Base-by-base conservation (phyloP, 2,113 vertebrate genomes). In the Psittacus erithacus region DNA sequence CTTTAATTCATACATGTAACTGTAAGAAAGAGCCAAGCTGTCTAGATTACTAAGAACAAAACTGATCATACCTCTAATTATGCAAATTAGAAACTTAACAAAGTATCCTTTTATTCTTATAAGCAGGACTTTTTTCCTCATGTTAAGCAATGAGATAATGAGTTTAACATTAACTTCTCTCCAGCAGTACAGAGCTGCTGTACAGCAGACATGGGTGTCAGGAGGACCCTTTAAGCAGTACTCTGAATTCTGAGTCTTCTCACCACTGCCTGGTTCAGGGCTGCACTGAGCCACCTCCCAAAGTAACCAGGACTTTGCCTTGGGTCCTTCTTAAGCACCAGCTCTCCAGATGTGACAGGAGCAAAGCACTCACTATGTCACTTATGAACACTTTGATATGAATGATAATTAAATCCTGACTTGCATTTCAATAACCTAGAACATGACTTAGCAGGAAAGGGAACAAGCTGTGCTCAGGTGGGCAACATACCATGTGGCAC, bases 231-330 rank as follows among this genome's bases (percentile, higher is more conserved):
- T 11, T 13, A 28, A 71, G 57, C 44, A 74, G 17, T 43, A 6
- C 7, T 20, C 20, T 9, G 9, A 31, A 19, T 25, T 22, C 46
- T 31, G n/a, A 12, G 4, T 57, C 75, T 52, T n/a, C 17, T n/a
- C 11, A 9, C 6, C 10, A 25, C 31, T 78, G 10, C 10, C 2
- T 41, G n/a, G 22, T 10, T 59, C 0, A 0, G 33, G 7, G 13
- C 12, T 41, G 59, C 10, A 39, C 64, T n/a, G 41, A 68, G 25
- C 4, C 27, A 82, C 7, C 18, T 67, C 27, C 16, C 71, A 55
- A 8, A 17, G 27, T 17, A 74, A 28, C 17, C 13, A 62, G 64
- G 27, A 18, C 35, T 44, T 35, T 39, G 29, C 17, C 29, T 43
- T 63, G 38, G 10, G 28, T 57, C 22, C 13, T 74, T 57, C 47